A percentile compares a stretch with the other conserved stretches of the same genome.
Conservation (phyloP, 2,888 invertebrate genomes). For the Masnerella sp. region DNA sequence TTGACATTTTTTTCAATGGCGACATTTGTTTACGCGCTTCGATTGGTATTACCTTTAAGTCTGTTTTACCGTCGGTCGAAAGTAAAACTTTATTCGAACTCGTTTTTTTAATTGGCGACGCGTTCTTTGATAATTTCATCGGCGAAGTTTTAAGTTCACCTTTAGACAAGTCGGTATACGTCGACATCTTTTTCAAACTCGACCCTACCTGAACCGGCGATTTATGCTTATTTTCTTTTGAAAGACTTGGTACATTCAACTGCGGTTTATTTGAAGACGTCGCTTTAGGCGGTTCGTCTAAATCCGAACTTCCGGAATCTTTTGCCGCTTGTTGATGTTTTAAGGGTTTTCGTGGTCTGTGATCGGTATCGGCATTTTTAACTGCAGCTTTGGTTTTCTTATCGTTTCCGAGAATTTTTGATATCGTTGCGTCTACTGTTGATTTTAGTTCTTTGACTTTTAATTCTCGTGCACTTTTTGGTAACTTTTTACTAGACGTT, state of each 20-base stretch:
- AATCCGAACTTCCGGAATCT: conserved; percentile 69
- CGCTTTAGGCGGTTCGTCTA: conserved; percentile 66
- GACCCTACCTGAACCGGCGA: conserved; percentile 17
- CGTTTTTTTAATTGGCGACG: conserved; percentile 3
- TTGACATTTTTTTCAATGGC: conserved; percentile 7
- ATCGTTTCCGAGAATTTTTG: conserved; percentile 42
- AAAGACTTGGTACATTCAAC: not conserved
- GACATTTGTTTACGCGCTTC: conserved; percentile 13
- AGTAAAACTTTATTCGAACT: conserved; percentile 6
- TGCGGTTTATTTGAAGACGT: conserved; percentile 16
- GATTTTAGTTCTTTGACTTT: conserved; percentile 60
- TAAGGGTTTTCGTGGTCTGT: conserved; percentile 49
- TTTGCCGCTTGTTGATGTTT: conserved; percentile 65
- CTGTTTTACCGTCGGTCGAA: not conserved
- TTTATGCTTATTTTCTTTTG: conserved; percentile 28
- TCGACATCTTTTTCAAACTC: conserved; percentile 38
- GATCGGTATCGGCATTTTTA: conserved; percentile 36
- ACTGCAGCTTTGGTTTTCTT: conserved; percentile 52
- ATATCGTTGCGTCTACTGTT: conserved; percentile 48
- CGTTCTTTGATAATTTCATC: conserved; percentile 14
- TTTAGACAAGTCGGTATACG: conserved; percentile 27
- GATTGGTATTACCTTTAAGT: conserved; percentile 19
- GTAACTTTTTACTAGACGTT: conserved; percentile 38
- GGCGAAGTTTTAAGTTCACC: conserved; percentile 27
- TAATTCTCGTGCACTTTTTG: conserved; percentile 36